Conservation (phyloP, 2,113 vertebrate species). For the Chaenogobius annularis region DNA sequence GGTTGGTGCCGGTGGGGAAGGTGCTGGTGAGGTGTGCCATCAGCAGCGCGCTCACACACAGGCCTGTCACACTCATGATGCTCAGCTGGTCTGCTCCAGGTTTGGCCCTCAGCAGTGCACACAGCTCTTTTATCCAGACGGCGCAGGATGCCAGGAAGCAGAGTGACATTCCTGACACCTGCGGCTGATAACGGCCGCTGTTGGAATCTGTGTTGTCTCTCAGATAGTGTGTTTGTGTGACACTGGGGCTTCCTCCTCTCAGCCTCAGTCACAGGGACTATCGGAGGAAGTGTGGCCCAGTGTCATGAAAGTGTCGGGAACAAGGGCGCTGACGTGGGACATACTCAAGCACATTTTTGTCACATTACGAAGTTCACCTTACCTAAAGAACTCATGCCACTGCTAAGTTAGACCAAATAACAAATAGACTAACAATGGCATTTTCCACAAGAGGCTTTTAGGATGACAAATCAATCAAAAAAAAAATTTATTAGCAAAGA, state of each 20-base stretch:
- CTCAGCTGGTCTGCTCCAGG: slow-evolving; percentile 12
- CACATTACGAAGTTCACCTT: background rate
- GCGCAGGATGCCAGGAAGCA: slow-evolving; percentile 73
- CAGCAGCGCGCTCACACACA: slow-evolving; percentile 56
- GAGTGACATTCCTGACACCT: slow-evolving; percentile 77
- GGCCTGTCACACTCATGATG: slow-evolving; percentile 49
- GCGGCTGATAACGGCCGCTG: slow-evolving; percentile 72
- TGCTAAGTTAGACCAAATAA: background rate
- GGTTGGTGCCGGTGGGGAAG: slow-evolving; percentile 67
- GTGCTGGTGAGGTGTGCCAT: slow-evolving; percentile 64
- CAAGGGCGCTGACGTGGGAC: background rate
- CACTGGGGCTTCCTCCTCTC: slow-evolving; percentile 51
- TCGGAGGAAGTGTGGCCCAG: background rate
- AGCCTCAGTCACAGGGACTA: background rate
- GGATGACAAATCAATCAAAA: too few relatives aligned
- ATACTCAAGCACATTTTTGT: background rate
- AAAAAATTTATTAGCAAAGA: too few relatives aligned
- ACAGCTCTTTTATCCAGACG: slow-evolving; percentile 71
- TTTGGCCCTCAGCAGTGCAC: slow-evolving; percentile 25
- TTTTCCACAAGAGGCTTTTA: too few relatives aligned
- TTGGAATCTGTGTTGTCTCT: slow-evolving; percentile 65
- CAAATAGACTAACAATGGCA: background rate
- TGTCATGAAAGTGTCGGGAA: background rate
- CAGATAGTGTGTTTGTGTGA: slow-evolving; percentile 63
- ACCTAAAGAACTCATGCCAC: background rate